Conservation (phyloP, 2,797 vertebrate species). For the Danio jaintianensis region DNA sequence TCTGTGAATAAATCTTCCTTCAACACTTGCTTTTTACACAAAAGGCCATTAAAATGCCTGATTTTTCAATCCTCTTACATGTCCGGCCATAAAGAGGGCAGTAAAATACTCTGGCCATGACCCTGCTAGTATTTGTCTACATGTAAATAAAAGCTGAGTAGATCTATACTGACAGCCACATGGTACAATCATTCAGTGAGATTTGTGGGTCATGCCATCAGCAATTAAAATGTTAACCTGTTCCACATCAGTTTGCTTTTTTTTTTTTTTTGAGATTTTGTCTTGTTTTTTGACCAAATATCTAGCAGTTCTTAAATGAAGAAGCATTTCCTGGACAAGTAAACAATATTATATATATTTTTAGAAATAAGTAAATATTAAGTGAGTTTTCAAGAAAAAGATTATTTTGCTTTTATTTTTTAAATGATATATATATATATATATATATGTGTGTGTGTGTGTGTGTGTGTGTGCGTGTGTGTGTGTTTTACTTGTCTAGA, state of each 20-base stretch:
- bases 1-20: constrained; percentile 13
- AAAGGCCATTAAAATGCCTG: constrained; percentile 36
- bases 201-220: constrained; percentile 29
- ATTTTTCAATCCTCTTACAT: constrained; percentile 22
- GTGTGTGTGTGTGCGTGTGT: no score
- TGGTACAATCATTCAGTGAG: constrained; percentile 6
- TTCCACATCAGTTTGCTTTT: neutral
- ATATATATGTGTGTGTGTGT: no score
- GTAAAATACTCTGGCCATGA: constrained; percentile 37
- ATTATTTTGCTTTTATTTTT: no score
- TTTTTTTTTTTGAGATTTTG: no score
- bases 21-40: constrained; percentile 45
- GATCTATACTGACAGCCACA: constrained; percentile 1
- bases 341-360: no score
- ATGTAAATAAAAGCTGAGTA: constrained; percentile 39
- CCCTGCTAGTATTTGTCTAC: constrained; percentile 21
- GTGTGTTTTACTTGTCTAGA: no score
- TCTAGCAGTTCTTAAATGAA: no score
- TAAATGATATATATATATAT: no score
- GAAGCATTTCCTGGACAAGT: no score
- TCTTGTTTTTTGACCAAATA: no score
- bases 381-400: no score
- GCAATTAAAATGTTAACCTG: constrained; percentile 35
- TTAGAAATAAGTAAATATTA: no score
- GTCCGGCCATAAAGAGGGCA: constrained; percentile 34